Evolutionary conservation across 2,888 invertebrate genomes (phyloP).

Genomic region (Itoplectis maculator): DNA sequence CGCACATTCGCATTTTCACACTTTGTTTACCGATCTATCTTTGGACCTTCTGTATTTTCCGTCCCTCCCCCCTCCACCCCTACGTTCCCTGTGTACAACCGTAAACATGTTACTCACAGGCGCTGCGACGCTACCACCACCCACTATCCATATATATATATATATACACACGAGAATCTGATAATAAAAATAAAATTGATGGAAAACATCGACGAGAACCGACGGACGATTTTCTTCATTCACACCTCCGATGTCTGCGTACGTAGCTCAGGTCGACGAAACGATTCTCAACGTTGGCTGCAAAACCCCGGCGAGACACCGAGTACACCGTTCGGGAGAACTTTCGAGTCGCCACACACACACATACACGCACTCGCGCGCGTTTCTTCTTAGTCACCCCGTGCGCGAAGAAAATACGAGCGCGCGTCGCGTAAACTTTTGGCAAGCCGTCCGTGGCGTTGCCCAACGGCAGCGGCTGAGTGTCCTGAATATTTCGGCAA

Average conservation of each 20-base stretch:
- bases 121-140: slow-evolving; percentile 8
- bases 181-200: slow-evolving; percentile 18
- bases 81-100: slow-evolving; percentile 5
- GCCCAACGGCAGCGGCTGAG: slow-evolving; percentile 76
- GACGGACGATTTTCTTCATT: slow-evolving; percentile 31
- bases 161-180: not conserved
- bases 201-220: not conserved
- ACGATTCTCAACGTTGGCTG: slow-evolving; percentile 20
- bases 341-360: slow-evolving; percentile 29
- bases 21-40: slow-evolving; percentile 53
- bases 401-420: slow-evolving; percentile 50
- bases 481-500: slow-evolving; percentile 82
- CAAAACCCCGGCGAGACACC: slow-evolving; percentile 52
- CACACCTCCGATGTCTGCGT: not conserved
- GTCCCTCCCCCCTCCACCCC: slow-evolving; percentile 23
- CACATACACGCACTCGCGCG: slow-evolving; percentile 48
- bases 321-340: slow-evolving; percentile 38
- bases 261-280: slow-evolving; percentile 18
- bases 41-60: slow-evolving; percentile 46
- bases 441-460: slow-evolving; percentile 77
- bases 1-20: slow-evolving; percentile 30
- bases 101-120: slow-evolving; percentile 27
- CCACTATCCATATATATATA: not conserved
- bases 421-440: slow-evolving; percentile 69
- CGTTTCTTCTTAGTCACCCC: slow-evolving; percentile 43